Conservation (phyloP, 2,113 vertebrate genomes). For the Todiramphus saurophagus region DNA sequence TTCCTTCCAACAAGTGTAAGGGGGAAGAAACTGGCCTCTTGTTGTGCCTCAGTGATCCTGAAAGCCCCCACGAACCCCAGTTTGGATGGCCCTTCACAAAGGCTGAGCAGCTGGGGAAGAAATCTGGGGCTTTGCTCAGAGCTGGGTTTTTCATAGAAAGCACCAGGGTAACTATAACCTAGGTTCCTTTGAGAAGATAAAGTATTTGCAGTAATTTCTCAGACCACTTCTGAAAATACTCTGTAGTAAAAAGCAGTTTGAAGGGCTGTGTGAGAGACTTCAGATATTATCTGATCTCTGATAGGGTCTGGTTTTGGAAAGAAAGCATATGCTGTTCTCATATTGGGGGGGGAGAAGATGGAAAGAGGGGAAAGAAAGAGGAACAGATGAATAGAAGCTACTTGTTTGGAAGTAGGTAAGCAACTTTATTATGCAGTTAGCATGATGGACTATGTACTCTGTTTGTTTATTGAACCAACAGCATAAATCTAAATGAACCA, state of each 20-base stretch:
- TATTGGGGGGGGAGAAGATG: neutral
- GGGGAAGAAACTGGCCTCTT: neutral
- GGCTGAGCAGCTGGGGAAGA: neutral
- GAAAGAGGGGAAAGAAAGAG: neutral
- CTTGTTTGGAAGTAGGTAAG: constrained; percentile 5
- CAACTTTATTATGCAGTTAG: neutral
- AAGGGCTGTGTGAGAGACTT: neutral
- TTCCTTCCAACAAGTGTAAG: constrained; percentile 14
- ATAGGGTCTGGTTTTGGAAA: neutral
- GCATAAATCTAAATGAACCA: constrained; percentile 32
- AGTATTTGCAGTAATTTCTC: neutral
- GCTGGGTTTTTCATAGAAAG: neutral
- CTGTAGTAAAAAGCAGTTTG: neutral
- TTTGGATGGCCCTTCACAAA: neutral
- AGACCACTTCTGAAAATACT: neutral
- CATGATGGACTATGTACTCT: neutral
- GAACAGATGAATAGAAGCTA: neutral
- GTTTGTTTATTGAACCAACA: constrained; percentile 44
- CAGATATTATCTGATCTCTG: neutral
- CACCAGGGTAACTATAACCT: neutral
- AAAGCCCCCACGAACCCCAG: neutral
- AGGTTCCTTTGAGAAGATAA: neutral
- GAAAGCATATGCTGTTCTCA: neutral
- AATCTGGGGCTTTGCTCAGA: neutral
- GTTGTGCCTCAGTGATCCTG: neutral